Percentiles rank a stretch among this genome's conserved stretches.
phyloP scores from a whole-genome alignment of 2,113 vertebrate genomes.

The Acrocephalus kingi region DNA sequence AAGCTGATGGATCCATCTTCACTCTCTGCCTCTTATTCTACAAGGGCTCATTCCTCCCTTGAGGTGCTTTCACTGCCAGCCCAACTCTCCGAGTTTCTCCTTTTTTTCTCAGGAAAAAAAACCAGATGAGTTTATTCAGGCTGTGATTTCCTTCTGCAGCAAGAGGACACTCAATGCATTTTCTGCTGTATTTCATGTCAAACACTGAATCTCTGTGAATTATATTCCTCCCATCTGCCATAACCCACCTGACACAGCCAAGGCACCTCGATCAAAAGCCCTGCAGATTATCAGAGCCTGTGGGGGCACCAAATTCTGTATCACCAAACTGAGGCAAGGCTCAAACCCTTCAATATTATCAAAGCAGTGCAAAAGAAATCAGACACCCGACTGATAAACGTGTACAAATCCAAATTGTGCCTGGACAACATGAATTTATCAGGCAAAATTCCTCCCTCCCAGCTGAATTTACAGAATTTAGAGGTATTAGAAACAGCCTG shows the following conservation, averaged over 20 bases:
- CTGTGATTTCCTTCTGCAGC: background rate
- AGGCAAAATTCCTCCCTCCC: background rate
- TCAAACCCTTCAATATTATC: background rate
- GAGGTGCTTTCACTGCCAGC: background rate
- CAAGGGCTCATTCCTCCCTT: background rate
- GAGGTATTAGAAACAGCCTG: background rate
- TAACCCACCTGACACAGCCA: fast-evolving
- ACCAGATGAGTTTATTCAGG: background rate
- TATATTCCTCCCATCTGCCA: background rate
- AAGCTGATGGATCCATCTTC: background rate
- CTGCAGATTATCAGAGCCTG: background rate
- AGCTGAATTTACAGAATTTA: no score
- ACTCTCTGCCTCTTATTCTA: background rate
- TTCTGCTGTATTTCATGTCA: background rate
- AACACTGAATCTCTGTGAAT: background rate
- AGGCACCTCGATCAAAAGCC: background rate
- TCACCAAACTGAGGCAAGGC: no score
- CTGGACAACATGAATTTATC: background rate
- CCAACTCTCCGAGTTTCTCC: background rate
- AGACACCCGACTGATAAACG: background rate
- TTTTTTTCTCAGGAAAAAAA: background rate
- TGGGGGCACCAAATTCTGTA: background rate
- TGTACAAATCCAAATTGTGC: background rate
- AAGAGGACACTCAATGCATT: background rate
- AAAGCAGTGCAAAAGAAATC: background rate